Conservation (phyloP, 2,797 vertebrate species). For the Helarctos malayanus region DNA sequence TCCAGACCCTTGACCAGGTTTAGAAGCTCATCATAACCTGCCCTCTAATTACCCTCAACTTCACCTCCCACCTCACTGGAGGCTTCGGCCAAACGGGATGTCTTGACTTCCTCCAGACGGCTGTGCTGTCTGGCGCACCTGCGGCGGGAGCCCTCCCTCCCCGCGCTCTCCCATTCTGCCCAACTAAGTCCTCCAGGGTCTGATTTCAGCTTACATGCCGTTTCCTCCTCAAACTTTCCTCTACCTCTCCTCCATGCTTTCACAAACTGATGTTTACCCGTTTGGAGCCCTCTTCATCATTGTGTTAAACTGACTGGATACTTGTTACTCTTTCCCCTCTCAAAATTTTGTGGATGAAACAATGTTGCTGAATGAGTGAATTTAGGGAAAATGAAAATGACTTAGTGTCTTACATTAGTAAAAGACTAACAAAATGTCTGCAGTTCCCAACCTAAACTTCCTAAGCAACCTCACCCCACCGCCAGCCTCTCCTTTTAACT, state of each 20-base stretch:
- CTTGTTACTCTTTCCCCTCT: conserved; percentile 34
- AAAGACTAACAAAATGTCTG: background rate
- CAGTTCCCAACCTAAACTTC: background rate
- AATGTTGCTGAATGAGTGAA: background rate
- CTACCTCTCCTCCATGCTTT: background rate
- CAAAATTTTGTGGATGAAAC: background rate
- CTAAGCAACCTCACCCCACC: background rate
- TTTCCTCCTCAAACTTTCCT: background rate
- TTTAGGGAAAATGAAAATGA: conserved; percentile 31
- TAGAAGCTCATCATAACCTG: background rate
- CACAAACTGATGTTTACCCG: background rate
- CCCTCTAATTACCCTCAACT: background rate
- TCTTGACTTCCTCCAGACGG: background rate
- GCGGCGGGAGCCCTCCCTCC: background rate
- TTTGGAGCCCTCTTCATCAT: background rate
- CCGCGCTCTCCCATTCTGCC: background rate
- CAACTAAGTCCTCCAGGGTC: background rate
- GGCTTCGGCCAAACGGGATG: background rate
- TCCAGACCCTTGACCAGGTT: background rate
- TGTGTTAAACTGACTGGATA: background rate
- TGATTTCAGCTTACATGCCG: background rate
- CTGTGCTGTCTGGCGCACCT: too few species aligned
- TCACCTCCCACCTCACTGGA: background rate
- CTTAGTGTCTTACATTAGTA: background rate
- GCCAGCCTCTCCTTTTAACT: background rate